Evolutionary conservation across 2,888 invertebrate genomes (phyloP), one percentile per base, ranked within the genome.

Genomic region (Seira sanloemensis): DNA sequence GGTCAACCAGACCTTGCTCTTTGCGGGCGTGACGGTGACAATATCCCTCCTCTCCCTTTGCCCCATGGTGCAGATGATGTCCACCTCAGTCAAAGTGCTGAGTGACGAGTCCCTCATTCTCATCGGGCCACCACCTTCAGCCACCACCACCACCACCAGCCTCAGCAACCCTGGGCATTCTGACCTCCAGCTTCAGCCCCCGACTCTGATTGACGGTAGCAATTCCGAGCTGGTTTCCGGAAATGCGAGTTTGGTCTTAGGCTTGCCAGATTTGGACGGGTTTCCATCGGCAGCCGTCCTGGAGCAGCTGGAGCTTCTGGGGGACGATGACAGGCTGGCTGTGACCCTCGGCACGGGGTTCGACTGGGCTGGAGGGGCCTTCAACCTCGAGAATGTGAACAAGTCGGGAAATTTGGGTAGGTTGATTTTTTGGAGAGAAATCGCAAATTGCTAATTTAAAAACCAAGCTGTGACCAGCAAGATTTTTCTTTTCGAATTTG

Each of bases 311-410:
- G 82, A 83, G 24, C 26, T 78, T 21, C 65, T 84, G 9, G 54
- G 62, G 62, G 69, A 84, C 7, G 58, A 84, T 65, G 83, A 78
- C 67, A 74, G 74, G 74, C 5, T 84, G 27, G 78, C 83, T 19
- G 67, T 78, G 0, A 84, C 69, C 58, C 58, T 78, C 19, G 74
- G 74, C 1, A 50, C 58, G 21, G 58, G 25, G 23, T 27, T 77
- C 69, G 2, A 62, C 23, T 68, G 68, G 18, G 69, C 68, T 12
- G 83, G 74, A 1, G 74, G 67, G 62, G 54, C 83, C 2, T 37
- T 83, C 37, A 18, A 78, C 62, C 69, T 84, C 78, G 83, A 78
- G 46, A 73, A 74, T 50, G 58, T 84, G 37, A 84, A 84, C 62
- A 74, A 46, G 21, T 78, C 83, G 54, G 67, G 25, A 54, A 0